Base-by-base conservation (phyloP, 2,113 vertebrate species). In the Solea senegalensis region DNA sequence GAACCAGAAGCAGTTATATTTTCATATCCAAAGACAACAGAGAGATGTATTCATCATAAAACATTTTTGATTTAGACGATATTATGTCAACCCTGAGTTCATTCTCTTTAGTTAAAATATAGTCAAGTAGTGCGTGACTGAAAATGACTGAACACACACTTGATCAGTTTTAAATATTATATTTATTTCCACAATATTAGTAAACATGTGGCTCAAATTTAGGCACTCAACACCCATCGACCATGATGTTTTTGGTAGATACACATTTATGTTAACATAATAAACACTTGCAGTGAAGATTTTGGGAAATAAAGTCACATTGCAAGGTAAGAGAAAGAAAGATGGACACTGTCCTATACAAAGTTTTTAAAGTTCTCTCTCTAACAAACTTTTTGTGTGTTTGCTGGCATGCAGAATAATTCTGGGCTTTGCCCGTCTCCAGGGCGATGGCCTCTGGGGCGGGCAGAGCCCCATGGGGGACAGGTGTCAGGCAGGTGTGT, bases 401-500 rank as follows among this genome's bases (percentile, higher is more conserved):
- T 90, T 34, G 61, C 91, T 68, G 82, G 87, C 86, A 66, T 81
- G 94, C 91, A 92, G 88, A 92, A 94, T 92, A 90, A 89, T 86
- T 75, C 80, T 85, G 60, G 85, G 83, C 70, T 88, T 81, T 69
- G 79, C 75, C 76, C 58, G 85, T 95, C 95, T 94, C 94, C 55
- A 69, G 76, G 89, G 95, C 87, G 91, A 74, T 77, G 92, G 90
- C 93, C 89, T 89, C 90, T 80, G 94, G 68, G 90, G 93, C 92
- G 86, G 91, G 83, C 87, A 62, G 69, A 88, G 93, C 93, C 94
- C 94, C 93, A 69, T 90, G 87, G 89, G 95, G 95, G 95, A 95
- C 94, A 83, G 91, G 94, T 94, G 95, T 94, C 95, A 95, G 94
- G 94, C 93, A 95, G 93, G 95, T 93, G 94, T 95, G 95, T 92